Base-by-base conservation (phyloP, 1,140 invertebrate genomes). In the Cydia fagiglandana region DNA sequence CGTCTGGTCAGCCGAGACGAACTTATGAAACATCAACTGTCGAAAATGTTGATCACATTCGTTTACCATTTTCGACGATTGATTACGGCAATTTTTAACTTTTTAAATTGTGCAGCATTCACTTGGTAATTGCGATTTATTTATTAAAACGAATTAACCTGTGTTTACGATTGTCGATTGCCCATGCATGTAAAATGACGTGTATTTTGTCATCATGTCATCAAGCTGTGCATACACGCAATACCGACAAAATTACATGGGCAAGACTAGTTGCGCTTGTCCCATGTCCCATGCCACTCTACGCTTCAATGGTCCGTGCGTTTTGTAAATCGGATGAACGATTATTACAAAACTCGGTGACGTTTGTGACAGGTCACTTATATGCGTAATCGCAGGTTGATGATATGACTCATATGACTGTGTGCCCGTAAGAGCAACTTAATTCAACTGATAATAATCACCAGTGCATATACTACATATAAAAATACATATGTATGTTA, bases 61-160 rank as follows among this genome's bases (percentile, higher is more conserved):
- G 34, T 68, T 68, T 68, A 34, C 64, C 28, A 68, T 24, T 64
- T 68, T 68, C 28, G 64, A 68, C 7, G 20, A 13, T 64, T 68
- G 64, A 4, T 64, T 30, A 68, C 53, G n/a, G 53, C 53, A 17
- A 56, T 56, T 56, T 17, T 17, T n/a, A 9, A 6, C 53, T 56
- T 56, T 56, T 17, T 56, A 0, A 53, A 56, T 17, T 56, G 53
- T 56, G 9, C 53, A 17, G 53, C 53, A 2, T 9, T 56, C 4
- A 17, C 53, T 56, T 17, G 53, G n/a, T 56, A 56, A 56, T 56
- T 7, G 9, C 53, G 53, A 61, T n/a, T 61, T 61, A 24, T 61
- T 24, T 61, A 61, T 61, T 12, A 2, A 61, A 7, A 24, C 20
- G 20, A 61, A 61, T 61, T 24, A 24, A 61, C 7, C 24, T 10